A percentile compares a stretch with the other conserved stretches of the same genome.
These are phyloP conservation scores for Galerucella pusilla DNA, from an alignment of 2,888 invertebrate species.

Conservation along the genomic window DNA sequence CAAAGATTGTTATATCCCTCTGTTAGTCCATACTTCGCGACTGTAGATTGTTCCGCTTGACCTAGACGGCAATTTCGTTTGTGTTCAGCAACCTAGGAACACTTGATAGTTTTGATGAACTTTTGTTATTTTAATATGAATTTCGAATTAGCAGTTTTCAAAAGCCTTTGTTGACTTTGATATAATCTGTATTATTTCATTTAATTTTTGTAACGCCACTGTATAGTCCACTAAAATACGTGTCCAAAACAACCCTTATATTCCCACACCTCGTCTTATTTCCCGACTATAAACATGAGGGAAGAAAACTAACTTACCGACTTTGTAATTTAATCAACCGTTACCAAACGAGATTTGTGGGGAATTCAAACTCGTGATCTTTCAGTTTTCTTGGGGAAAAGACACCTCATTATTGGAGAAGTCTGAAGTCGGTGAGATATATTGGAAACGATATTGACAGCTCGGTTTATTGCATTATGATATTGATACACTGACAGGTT, in stretches of 20 bases:
- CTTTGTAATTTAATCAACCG: conserved; percentile 46
- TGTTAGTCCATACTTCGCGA: too few relatives aligned
- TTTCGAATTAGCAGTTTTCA: too few relatives aligned
- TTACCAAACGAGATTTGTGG: conserved; percentile 39
- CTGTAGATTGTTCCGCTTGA: too few relatives aligned
- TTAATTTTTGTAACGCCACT: conserved; percentile 35
- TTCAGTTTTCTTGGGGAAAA: conserved; percentile 30
- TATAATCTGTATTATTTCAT: too few relatives aligned
- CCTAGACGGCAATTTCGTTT: too few relatives aligned
- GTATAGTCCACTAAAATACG: conserved; percentile 32
- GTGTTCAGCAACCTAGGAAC: too few relatives aligned
- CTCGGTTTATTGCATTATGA: conserved; percentile 34
- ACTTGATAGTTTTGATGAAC: too few relatives aligned
- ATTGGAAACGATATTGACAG: conserved; percentile 25
- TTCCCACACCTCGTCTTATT: conserved; percentile 43
- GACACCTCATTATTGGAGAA: conserved; percentile 21
- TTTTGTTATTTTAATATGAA: too few relatives aligned
- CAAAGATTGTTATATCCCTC: too few relatives aligned
- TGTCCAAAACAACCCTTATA: conserved; percentile 36
- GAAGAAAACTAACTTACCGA: conserved; percentile 47
- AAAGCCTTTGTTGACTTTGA: too few relatives aligned
- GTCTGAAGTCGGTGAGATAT: conserved; percentile 22
- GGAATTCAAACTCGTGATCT: conserved; percentile 36
- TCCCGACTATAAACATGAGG: conserved; percentile 37
- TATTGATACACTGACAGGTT: conserved; percentile 35